phyloP scores from a whole-genome alignment of 1,140 invertebrate genomes.

The Drosophila lacertosa region DNA sequence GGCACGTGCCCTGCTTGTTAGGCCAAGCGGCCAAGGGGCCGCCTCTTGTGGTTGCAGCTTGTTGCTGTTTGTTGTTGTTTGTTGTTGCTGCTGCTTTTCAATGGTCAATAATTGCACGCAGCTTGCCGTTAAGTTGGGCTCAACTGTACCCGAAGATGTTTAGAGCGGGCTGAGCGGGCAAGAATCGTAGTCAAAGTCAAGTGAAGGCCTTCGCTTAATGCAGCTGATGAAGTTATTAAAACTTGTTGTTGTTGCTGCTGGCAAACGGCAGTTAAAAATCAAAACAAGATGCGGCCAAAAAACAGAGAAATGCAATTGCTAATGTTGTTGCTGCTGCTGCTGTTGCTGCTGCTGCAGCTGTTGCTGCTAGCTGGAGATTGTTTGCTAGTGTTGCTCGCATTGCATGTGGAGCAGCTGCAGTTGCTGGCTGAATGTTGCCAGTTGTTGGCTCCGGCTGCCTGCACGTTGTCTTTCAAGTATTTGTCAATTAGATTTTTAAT shows the following conservation, averaged over 20 bases:
- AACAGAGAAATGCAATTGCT: conserved; percentile 44
- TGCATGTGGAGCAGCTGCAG: conserved; percentile 39
- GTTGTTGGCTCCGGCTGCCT: conserved; percentile 54
- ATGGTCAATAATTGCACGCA: conserved; percentile 69
- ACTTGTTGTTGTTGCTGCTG: conserved; percentile 42
- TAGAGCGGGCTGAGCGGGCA: not conserved
- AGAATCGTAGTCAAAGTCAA: not conserved
- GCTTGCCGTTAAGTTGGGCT: conserved; percentile 62
- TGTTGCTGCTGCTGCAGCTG: conserved; percentile 18
- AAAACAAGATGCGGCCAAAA: conserved; percentile 33
- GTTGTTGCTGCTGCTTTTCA: conserved; percentile 23
- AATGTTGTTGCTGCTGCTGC: conserved; percentile 37
- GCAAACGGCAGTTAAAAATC: conserved; percentile 29
- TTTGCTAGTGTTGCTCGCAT: conserved; percentile 22
- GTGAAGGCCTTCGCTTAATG: conserved; percentile 15
- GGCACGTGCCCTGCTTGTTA: conserved; percentile 65
- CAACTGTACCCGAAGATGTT: conserved; percentile 64
- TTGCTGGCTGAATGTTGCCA: no score
- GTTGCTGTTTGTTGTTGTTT: not conserved
- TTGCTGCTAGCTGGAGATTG: conserved; percentile 29
- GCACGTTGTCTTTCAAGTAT: conserved; percentile 77
- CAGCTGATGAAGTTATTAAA: conserved; percentile 70
- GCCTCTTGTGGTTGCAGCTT: conserved; percentile 34
- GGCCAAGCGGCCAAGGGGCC: conserved; percentile 46
- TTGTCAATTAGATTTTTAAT: conserved; percentile 83